A percentile compares a stretch with the other conserved stretches of the same genome.
Evolutionary conservation across 2,888 invertebrate genomes (phyloP).

Genomic region (Volucella inflata): DNA sequence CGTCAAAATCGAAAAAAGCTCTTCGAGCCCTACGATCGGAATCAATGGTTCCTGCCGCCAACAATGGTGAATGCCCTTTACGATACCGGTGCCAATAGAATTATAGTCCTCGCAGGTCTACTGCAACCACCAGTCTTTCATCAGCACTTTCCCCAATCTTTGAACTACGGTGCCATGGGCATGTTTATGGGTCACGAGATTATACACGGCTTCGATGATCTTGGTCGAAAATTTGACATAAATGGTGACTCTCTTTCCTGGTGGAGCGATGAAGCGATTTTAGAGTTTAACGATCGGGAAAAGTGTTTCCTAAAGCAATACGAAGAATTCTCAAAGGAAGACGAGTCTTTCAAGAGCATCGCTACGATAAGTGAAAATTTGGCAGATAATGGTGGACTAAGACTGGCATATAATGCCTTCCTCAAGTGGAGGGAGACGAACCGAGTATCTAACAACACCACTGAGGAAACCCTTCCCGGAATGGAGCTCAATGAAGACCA

Average conservation of each 20-base stretch:
- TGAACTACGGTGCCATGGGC: conserved; percentile 77
- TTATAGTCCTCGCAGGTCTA: conserved; percentile 52
- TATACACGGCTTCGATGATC: conserved; percentile 77
- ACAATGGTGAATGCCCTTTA: conserved; percentile 96
- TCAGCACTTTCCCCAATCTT: conserved; percentile 88
- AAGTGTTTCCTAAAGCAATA: conserved; percentile 76
- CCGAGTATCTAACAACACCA: neutral
- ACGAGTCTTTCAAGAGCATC: conserved; percentile 68
- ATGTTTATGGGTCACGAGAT: conserved; percentile 77
- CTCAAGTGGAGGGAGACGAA: conserved; percentile 70
- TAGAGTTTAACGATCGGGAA: conserved; percentile 63
- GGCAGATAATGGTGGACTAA: conserved; percentile 76
- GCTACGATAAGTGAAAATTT: conserved; percentile 73
- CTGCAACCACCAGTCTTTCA: conserved; percentile 90
- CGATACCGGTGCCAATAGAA: conserved; percentile 87
- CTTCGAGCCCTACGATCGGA: conserved; percentile 88
- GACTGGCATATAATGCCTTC: conserved; percentile 74
- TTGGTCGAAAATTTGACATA: conserved; percentile 73
- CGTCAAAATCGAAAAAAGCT: conserved; percentile 88
- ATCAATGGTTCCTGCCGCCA: conserved; percentile 93
- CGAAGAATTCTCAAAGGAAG: conserved; percentile 65
- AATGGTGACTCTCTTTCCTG: conserved; percentile 72
- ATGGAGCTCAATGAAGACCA: conserved; percentile 70
- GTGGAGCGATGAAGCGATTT: conserved; percentile 74
- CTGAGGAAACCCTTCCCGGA: conserved; percentile 59